Base-by-base conservation (phyloP, 2,888 invertebrate species). In the Drosophila nigricruria region DNA sequence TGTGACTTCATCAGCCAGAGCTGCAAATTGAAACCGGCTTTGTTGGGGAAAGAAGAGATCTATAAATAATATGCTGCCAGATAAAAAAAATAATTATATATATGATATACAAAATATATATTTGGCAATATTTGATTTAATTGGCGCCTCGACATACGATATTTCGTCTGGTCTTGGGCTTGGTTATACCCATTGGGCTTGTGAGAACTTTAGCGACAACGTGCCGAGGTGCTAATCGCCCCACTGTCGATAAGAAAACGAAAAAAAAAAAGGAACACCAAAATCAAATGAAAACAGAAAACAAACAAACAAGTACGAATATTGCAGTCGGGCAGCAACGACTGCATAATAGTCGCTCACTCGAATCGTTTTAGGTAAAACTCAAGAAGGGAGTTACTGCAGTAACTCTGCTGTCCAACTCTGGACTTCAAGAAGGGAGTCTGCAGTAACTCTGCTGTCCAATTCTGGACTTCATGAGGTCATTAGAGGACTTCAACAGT, bases 161-260 rank as follows among this genome's bases (percentile, higher is more conserved):
- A 49, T 54, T 63, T 63, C 25, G 50, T 47, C 47, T 57, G 18
- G 27, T 5, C 25, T 40, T 43, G 18, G 42, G 49, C 45, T 59
- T 27, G 14, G 38, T 18, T 20, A 25, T 57, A 23, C 14, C 14
- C 9, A 38, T 20, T 14, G 36, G 25, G 18, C 27, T 45, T 49
- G 54, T 34, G 40, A 42, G 45, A 64, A 43, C 68, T 47, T 54
- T 64, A 20, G 64, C 56, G 20, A 62, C 61, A 62, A 43, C 8
- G 50, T 30, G 45, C 50, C 50, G 66, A 74, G 54, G 83, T 82
- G 83, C 23, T 86, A 82, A 86, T 77, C 69, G 71, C 23, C 42
- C 45, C 62, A 59, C 32, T 56, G 62, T 9, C 52, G 81, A 81
- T 81, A 79, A 67, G 60, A 68, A 45, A 34, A 30, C 45, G n/a